phyloP scores from a whole-genome alignment of 1,140 invertebrate genomes.

The Gonioctena quinquepunctata region DNA sequence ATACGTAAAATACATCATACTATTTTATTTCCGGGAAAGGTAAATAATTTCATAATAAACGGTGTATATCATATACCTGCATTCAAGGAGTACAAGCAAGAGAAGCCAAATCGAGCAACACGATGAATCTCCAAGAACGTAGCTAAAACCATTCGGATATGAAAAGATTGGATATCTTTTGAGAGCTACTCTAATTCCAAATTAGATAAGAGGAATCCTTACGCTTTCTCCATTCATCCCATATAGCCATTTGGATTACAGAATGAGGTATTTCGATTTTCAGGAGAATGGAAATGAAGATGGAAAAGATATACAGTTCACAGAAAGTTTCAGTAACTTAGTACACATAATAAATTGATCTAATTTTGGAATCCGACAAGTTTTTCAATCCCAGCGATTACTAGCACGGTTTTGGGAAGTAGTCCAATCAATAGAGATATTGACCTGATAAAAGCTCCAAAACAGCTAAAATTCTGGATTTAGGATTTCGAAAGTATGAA shows the following conservation, averaged over 20 bases:
- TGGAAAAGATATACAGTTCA: background rate
- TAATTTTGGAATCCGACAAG: no score
- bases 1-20: background rate
- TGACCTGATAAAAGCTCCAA: no score
- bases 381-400: no score
- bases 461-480: no score
- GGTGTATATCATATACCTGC: background rate
- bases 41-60: background rate
- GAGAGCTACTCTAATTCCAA: constrained; percentile 28
- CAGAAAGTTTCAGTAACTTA: no score
- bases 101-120: background rate
- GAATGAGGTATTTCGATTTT: background rate
- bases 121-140: background rate
- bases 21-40: background rate
- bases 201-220: constrained; percentile 34
- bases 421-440: no score
- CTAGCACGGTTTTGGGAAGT: no score
- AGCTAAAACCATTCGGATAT: constrained; percentile 5
- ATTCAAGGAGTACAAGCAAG: no score
- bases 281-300: background rate
- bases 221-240: constrained; percentile 9
- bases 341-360: no score
- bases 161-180: constrained; percentile 24
- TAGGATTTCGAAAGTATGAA: no score
- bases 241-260: background rate